These are phyloP conservation scores for Cerastis leucographa DNA, from an alignment of 2,888 invertebrate species.

Conservation along the genomic window DNA sequence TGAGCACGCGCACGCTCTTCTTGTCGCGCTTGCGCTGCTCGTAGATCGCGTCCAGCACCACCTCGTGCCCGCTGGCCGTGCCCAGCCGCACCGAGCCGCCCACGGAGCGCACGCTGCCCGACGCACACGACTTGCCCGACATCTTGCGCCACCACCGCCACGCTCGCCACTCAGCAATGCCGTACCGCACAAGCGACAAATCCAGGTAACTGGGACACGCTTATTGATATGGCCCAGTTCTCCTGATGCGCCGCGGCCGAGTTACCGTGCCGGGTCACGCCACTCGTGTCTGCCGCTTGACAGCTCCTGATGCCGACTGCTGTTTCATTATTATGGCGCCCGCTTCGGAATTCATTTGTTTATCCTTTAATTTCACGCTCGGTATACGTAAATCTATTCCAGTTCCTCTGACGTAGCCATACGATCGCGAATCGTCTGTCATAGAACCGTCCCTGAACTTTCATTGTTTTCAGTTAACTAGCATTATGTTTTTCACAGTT, in stretches of 20 bases:
- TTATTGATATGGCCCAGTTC: constrained; percentile 89
- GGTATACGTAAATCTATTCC: constrained; percentile 87
- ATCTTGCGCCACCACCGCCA: constrained; percentile 75
- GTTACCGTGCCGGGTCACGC: constrained; percentile 84
- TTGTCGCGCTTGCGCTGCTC: constrained; percentile 96
- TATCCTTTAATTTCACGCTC: constrained; percentile 90
- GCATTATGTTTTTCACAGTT: constrained; percentile 71
- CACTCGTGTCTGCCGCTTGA: constrained; percentile 87
- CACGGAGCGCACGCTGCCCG: constrained; percentile 90
- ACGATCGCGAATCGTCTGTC: constrained; percentile 85
- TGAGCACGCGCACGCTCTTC: constrained; percentile 97
- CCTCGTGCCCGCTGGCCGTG: constrained; percentile 87
- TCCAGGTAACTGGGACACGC: constrained; percentile 87
- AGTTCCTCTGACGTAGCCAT: constrained; percentile 86
- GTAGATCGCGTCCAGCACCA: constrained; percentile 94
- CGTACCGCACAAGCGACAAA: constrained; percentile 71
- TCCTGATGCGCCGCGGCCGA: constrained; percentile 81
- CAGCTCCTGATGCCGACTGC: constrained; percentile 88
- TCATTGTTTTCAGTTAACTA: constrained; percentile 81
- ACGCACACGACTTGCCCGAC: constrained; percentile 90
- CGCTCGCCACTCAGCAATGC: constrained; percentile 74
- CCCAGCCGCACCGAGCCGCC: constrained; percentile 86
- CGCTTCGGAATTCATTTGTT: constrained; percentile 88
- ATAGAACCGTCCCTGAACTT: constrained; percentile 79
- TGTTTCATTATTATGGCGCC: constrained; percentile 87